Conservation (phyloP, 2,113 vertebrate genomes). For the Heterocephalus glaber region DNA sequence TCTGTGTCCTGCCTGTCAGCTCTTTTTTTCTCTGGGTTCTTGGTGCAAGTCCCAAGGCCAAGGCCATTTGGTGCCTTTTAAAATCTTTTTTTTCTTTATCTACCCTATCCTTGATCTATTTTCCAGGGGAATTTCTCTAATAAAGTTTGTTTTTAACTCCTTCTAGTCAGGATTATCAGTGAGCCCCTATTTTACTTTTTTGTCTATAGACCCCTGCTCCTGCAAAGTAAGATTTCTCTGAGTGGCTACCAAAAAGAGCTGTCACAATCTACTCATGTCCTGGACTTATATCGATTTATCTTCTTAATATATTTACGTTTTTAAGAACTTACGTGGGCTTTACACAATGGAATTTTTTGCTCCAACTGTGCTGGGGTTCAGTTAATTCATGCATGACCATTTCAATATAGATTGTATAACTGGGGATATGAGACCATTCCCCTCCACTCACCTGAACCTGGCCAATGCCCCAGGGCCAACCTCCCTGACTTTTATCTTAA, state of each 20-base stretch:
- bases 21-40: neutral
- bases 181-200: neutral
- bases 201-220: neutral
- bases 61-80: neutral
- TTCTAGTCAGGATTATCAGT: neutral
- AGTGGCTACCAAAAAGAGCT: neutral
- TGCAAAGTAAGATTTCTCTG: neutral
- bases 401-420: neutral
- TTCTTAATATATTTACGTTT: neutral
- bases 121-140: neutral
- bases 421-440: neutral
- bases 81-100: neutral
- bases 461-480: neutral
- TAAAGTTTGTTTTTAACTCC: neutral
- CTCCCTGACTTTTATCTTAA: neutral
- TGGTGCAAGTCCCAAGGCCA: neutral
- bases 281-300: neutral
- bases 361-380: neutral
- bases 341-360: neutral
- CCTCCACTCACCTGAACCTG: neutral
- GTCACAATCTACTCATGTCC: neutral
- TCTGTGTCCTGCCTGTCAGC: neutral
- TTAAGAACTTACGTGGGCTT: slow-evolving; percentile 18
- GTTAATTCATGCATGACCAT: neutral
- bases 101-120: neutral